Conservation (phyloP, 1,140 invertebrate species). For the Sarcophaga bullata region DNA sequence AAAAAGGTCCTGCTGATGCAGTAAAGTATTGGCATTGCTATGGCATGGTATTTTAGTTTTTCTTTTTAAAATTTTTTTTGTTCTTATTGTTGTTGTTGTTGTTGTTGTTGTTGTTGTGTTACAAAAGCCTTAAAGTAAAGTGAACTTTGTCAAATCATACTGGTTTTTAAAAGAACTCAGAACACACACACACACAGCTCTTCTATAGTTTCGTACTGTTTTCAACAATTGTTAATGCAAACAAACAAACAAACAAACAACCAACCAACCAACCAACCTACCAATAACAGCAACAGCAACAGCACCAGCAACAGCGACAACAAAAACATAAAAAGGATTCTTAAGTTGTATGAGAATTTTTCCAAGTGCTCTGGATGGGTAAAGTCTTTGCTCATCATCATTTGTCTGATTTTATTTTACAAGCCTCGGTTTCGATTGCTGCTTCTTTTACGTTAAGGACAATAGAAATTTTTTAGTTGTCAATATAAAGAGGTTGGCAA, state of each 20-base stretch:
- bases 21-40: neutral
- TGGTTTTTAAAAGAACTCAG: neutral
- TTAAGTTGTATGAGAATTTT: neutral
- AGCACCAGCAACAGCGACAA: neutral
- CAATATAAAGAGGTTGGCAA: too few relatives aligned
- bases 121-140: neutral
- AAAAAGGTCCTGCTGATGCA: slow-evolving; percentile 25
- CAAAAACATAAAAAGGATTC: neutral
- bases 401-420: slow-evolving; percentile 9
- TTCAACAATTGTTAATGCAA: neutral
- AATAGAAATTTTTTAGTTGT: too few relatives aligned
- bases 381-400: neutral
- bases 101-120: too few relatives aligned
- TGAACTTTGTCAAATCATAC: slow-evolving; percentile 19
- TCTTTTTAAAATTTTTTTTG: neutral
- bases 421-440: neutral
- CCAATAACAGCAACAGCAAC: neutral
- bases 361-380: neutral
- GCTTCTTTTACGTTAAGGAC: too few relatives aligned
- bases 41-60: neutral
- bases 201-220: neutral
- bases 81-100: too few relatives aligned
- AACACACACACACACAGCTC: neutral
- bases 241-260: neutral
- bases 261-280: neutral